Base-by-base conservation (phyloP, 1,140 invertebrate genomes). In the Sitophilus oryzae region DNA sequence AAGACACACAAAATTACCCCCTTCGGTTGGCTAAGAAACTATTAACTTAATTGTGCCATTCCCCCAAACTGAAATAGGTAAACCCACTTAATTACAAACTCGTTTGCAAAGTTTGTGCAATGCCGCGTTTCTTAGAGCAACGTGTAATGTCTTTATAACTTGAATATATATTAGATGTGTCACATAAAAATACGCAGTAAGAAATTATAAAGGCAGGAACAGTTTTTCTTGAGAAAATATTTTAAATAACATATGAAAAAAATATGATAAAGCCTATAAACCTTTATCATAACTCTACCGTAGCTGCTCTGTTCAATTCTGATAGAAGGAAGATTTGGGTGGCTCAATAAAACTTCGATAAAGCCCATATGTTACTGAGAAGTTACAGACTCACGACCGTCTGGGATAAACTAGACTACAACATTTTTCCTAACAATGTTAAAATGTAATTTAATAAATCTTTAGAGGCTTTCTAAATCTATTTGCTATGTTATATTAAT, bases 321-420 rank as follows among this genome's bases (percentile, higher is more conserved):
- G 2, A 5, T 30, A 14, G 10, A 46, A 9, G 15, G 16, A 34
- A 25, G 14, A 14, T 21, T 25, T 30, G 44, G n/a, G 1, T n/a
- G 1, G 16, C 44, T 30, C 21, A 46, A 46, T 46, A 11, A 15
- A 46, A 46, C 25, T 5, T 35, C 22, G 34, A 46, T 34, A 46
- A 46, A n/a, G 30, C 5, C 22, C 44, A 46, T n/a, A 46, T 46
- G 44, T 14, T 19, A 14, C 25, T 22, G 23, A 46, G 16, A 46
- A 44, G n/a, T 46, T 25, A 46, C 44, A 30, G 14, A 46, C 23
- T 46, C 2, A 35, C 20, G 34, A 21, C 2, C 15, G 9, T 18
- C 20, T 4, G 6, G 34, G 3, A 46, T 15, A 49, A 25, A 37
- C 19, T 49, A 49, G 34, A n/a, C 34, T 35, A 20, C 37, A 49